Percentiles rank a stretch among this genome's conserved stretches.
phyloP scores from a whole-genome alignment of 2,888 invertebrate species.

The Pemphredon lugubris region DNA sequence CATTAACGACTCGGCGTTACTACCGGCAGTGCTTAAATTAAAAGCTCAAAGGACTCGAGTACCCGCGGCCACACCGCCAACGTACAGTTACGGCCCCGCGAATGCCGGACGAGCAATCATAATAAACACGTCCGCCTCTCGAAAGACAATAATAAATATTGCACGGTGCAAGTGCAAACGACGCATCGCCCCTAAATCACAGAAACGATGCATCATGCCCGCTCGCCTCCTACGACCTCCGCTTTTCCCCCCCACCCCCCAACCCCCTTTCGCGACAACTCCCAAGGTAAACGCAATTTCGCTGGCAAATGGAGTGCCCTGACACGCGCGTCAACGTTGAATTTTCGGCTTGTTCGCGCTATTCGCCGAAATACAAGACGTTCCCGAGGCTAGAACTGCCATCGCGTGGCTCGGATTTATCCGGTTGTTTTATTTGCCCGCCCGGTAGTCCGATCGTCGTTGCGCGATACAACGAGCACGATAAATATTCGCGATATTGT shows the following conservation, averaged over 20 bases:
- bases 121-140: slow-evolving; percentile 60
- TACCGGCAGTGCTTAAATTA: slow-evolving; percentile 48
- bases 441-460: not conserved
- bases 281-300: slow-evolving; percentile 59
- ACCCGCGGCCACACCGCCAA: slow-evolving; percentile 3
- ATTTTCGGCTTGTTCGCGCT: slow-evolving; percentile 37
- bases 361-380: slow-evolving; percentile 5
- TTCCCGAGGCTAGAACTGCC: not conserved
- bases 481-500: too few relatives aligned
- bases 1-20: slow-evolving; percentile 44
- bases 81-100: not conserved
- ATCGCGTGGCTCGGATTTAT: slow-evolving; percentile 6
- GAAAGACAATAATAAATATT: slow-evolving; percentile 68
- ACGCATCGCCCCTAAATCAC: slow-evolving; percentile 62
- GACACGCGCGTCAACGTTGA: slow-evolving; percentile 28
- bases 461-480: too few relatives aligned
- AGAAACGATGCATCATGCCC: slow-evolving; percentile 62
- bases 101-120: slow-evolving; percentile 49
- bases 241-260: not conserved
- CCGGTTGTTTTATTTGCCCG: not conserved
- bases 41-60: slow-evolving; percentile 35
- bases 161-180: slow-evolving; percentile 56
- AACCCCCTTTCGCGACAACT: slow-evolving; percentile 44
- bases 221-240: slow-evolving; percentile 6
- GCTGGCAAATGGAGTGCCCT: slow-evolving; percentile 54